Base-by-base conservation (phyloP, 2,888 invertebrate species). In the Tromatobia lineatoria region DNA sequence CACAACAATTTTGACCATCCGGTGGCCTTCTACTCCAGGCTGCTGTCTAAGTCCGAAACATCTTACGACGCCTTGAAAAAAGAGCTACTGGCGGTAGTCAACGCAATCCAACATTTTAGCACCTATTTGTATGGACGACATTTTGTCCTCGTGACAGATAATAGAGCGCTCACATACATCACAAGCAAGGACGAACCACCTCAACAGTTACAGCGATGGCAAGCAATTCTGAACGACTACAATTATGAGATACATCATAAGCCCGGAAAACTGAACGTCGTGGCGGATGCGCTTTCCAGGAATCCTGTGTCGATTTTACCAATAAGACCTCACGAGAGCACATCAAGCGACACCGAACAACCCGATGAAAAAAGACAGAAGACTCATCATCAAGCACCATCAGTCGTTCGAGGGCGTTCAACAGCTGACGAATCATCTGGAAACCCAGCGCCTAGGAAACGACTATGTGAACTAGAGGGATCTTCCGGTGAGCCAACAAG, bases 261-360 rank as follows among this genome's bases (percentile, higher is more conserved):
- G 54, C 74, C 80, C 6, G 83, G 83, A 3, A 38, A 64, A 42
- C n/a, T 77, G 2, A 85, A 85, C 38, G 64, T 74, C 10, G 70
- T 80, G 15, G 85, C 84, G 0, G 85, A 82, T 34, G 84, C 74
- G 1, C 42, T 85, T 25, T 75, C 64, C 3, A 29, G 69, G 18
- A 70, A 66, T 25, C 66, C 64, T 7, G 38, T 20, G 0, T 1
- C 34, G 11, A 20, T 45, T 3, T 15, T 66, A 1, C 66, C 66
- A 11, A 66, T 66, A 3, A 57, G 57, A 29, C 57, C 57, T 0
- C 25, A 15, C 3, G 57, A 57, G 15, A 57, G 57, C 25, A 38
- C 52, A 3, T 64, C 34, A 4, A 64, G 38, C 11, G 13, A 57
- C 29, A 2, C 57, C 11, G 18, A 20, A 18, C 3, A 20, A 23